phyloP scores from a whole-genome alignment of 2,113 vertebrate genomes.

The Fulica atra region DNA sequence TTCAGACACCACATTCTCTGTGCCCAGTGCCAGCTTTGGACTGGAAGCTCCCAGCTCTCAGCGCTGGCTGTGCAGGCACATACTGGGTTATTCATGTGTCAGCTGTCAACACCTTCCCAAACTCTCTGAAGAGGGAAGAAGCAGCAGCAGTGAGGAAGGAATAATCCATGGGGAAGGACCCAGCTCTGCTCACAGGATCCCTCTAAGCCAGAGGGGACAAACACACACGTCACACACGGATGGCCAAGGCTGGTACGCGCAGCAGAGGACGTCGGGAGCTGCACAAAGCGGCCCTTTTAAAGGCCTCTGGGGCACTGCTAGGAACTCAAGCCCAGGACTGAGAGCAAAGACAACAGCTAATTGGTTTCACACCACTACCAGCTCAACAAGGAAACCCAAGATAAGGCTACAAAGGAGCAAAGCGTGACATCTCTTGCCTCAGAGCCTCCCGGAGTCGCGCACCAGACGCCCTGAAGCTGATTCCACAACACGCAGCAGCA shows the following conservation, averaged over 20 bases:
- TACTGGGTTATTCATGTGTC: accelerated
- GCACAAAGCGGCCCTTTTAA: not conserved
- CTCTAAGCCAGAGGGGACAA: not conserved
- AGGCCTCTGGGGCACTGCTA: not conserved
- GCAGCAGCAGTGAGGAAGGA: not conserved
- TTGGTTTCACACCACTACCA: not conserved
- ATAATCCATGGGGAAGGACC: not conserved
- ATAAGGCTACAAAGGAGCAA: not conserved
- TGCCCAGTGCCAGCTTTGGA: not conserved
- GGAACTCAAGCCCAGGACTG: not conserved
- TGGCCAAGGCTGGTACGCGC: accelerated
- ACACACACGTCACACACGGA: not conserved
- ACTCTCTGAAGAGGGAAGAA: not conserved
- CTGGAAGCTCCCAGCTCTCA: not conserved
- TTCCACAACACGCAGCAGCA: not conserved
- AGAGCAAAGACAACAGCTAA: not conserved
- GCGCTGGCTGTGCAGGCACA: not conserved
- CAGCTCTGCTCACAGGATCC: not conserved
- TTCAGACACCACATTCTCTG: not conserved
- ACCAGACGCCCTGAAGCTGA: not conserved
- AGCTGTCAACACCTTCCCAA: not conserved
- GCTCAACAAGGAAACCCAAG: not conserved
- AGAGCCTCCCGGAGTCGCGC: not conserved
- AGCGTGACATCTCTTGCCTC: not conserved
- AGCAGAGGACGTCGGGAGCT: not conserved